phyloP scores from a whole-genome alignment of 2,113 vertebrate genomes.

The Pungitius pungitius region DNA sequence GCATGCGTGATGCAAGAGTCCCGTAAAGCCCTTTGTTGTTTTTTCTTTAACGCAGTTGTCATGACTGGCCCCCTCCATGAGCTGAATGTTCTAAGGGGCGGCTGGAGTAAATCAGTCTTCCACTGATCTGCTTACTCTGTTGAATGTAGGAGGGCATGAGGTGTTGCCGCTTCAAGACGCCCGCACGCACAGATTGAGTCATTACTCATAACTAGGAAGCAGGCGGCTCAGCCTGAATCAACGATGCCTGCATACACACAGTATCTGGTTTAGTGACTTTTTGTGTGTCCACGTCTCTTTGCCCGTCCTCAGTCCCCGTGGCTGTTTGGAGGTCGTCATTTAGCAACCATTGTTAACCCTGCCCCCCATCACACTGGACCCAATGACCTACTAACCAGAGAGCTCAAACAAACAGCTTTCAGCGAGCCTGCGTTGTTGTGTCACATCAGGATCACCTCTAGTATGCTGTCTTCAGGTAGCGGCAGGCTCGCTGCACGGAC shows the following conservation, averaged over 20 bases:
- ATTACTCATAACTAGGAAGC: constrained; percentile 14
- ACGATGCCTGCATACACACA: constrained; percentile 3
- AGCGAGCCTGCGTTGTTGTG: constrained; percentile 15
- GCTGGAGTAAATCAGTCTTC: background rate
- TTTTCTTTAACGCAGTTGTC: background rate
- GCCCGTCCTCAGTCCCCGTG: constrained; percentile 19
- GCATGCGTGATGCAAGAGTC: background rate
- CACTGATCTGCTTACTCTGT: background rate
- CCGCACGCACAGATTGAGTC: constrained; percentile 2
- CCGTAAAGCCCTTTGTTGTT: background rate
- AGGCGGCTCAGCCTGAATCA: constrained; percentile 26
- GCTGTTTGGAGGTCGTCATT: constrained; percentile 52
- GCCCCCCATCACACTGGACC: constrained; percentile 26
- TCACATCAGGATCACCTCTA: constrained; percentile 2
- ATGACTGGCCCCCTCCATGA: background rate
- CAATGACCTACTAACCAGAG: constrained; percentile 59
- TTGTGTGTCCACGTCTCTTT: constrained; percentile 6
- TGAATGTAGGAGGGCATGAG: background rate
- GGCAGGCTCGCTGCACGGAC: background rate
- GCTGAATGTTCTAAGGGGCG: background rate
- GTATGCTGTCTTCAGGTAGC: background rate
- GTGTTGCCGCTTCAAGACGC: constrained; percentile 4
- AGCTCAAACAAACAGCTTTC: constrained; percentile 25
- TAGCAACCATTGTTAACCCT: constrained; percentile 49
- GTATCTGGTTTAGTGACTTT: constrained; percentile 28